A percentile compares a stretch with the other conserved stretches of the same genome.
phyloP scores from a whole-genome alignment of 2,888 invertebrate genomes.

The Zygothrica quintamaculata region DNA sequence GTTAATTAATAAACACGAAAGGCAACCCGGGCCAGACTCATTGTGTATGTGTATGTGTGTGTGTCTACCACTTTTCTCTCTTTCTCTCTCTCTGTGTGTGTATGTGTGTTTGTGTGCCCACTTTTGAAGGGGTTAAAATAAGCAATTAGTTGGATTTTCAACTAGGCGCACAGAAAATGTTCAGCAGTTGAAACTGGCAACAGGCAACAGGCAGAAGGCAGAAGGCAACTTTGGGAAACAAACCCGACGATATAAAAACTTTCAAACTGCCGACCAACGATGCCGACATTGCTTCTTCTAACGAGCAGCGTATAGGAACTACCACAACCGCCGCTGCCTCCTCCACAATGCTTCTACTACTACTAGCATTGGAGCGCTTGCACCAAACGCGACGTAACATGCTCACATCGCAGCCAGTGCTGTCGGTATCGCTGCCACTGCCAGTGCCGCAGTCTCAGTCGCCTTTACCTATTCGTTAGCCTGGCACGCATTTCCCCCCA shows the following conservation, averaged over 20 bases:
- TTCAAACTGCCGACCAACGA: constrained; percentile 70
- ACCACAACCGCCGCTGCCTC: constrained; percentile 10
- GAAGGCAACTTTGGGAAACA: constrained; percentile 61
- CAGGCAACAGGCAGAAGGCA: constrained; percentile 46
- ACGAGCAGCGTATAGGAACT: constrained; percentile 69
- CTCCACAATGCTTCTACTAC: no score
- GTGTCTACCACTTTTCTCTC: constrained; percentile 1
- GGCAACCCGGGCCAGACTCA: constrained; percentile 55
- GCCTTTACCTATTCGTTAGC: no score
- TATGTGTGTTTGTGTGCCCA: constrained; percentile 57
- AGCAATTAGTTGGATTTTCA: constrained; percentile 81
- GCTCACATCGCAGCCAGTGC: no score
- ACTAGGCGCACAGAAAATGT: constrained; percentile 77
- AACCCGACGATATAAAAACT: constrained; percentile 71
- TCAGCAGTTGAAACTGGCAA: constrained; percentile 64
- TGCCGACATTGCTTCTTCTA: constrained; percentile 64
- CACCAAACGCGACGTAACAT: no score
- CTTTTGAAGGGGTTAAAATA: constrained; percentile 83
- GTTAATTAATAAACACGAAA: constrained; percentile 82
- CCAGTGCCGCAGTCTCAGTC: no score
- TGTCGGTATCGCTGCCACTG: no score
- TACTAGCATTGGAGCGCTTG: no score
- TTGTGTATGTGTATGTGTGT: constrained; percentile 41
- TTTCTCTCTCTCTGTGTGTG: constrained; percentile 4
- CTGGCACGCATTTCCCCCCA: no score